Percentiles rank a stretch among this genome's conserved stretches.
Conservation (phyloP, 2,113 vertebrate genomes). For the Bothrops jararaca region DNA sequence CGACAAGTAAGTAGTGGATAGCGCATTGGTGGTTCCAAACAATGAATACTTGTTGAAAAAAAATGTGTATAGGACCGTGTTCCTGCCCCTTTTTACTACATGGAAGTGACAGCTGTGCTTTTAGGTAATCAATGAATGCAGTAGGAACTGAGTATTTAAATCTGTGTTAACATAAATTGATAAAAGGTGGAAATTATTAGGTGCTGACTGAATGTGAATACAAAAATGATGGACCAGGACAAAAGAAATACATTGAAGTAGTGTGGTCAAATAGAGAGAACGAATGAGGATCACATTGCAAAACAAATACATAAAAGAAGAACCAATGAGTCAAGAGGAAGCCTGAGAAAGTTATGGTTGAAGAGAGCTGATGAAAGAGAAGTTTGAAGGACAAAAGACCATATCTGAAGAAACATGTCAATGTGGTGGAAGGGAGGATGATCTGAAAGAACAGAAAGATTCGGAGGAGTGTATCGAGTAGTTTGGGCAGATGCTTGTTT, state of each 20-base stretch:
- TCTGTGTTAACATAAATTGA: background rate
- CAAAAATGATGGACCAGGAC: background rate
- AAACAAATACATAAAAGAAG: background rate
- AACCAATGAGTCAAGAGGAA: background rate
- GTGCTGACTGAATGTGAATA: background rate
- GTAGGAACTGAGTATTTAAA: background rate
- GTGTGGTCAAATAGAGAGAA: background rate
- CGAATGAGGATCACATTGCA: background rate
- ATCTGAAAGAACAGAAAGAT: background rate
- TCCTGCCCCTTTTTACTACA: background rate
- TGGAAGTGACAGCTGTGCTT: background rate
- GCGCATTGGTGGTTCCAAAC: background rate
- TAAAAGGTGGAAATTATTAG: background rate
- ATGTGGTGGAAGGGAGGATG: background rate
- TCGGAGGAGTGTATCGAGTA: background rate
- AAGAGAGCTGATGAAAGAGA: background rate
- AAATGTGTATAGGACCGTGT: background rate
- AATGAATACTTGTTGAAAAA: background rate
- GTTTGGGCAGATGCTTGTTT: background rate
- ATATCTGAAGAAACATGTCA: background rate
- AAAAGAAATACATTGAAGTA: background rate
- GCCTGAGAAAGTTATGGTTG: background rate
- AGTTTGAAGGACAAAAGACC: background rate
- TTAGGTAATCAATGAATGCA: background rate
- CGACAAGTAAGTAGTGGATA: background rate